Base-by-base conservation (phyloP, 1,140 invertebrate genomes). In the Wasmannia auropunctata region DNA sequence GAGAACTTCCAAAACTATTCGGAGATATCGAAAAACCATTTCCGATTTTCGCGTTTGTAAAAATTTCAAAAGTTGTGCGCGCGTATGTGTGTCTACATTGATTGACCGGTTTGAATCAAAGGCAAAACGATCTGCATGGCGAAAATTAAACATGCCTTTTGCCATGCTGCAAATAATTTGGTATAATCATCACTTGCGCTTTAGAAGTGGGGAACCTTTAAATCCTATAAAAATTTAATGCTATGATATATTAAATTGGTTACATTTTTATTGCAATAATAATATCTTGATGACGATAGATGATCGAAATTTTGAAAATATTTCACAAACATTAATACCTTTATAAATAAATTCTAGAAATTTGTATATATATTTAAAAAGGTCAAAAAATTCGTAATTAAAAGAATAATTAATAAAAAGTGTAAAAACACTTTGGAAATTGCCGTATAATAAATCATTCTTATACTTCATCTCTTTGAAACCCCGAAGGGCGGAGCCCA, bases 1-100 rank as follows among this genome's bases (percentile, higher is more conserved):
- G n/a, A 46, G 14, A 74, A 81, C 19, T 72, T 72, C 51, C 65
- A 25, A 70, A 70, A 56, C 65, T 58, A 56, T 83, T 83, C 11
- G 79, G n/a, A 83, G 25, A 83, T 83, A 83, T 74, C 25, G 25
- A 83, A 40, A 83, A 83, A 72, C 40, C 37, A 83, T 58, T 83
- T 74, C 51, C 28, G n/a, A 56, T 37, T 72, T 60, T 83, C 4
- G 3, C 14, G 51, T 83, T 51, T 34, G n/a, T 0, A 83, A 34
- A 83, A 43, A 74, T 58, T 43, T 81, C 28, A 31, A 69, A 70
- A 40, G 34, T 28, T 70, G 22, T 31, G 46, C 7, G 7, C 11
- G 6, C 7, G 31, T 65, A 65, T n/a, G 14, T 5, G 31, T 80
- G 7, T 16, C 34, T 22, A 31, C 4, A 72, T 49, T 46, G 77